These are phyloP conservation scores for Abramis brama DNA, from an alignment of 2,113 vertebrate genomes.

Conservation along the genomic window DNA sequence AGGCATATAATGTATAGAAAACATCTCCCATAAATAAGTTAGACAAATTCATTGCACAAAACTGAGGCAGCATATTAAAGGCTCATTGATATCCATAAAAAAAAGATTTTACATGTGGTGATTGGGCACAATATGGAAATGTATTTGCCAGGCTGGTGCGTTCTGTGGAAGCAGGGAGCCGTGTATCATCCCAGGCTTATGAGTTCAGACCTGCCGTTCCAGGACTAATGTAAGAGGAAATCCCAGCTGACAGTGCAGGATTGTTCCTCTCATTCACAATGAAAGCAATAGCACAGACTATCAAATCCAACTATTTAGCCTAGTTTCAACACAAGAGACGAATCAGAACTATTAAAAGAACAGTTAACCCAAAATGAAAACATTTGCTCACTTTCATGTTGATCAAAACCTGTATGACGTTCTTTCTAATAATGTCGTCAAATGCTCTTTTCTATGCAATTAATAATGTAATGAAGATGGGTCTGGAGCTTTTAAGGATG, in stretches of 20 bases:
- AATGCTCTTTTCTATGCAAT: not conserved
- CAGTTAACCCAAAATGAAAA: not conserved
- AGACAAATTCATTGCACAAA: not conserved
- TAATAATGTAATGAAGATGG: not conserved
- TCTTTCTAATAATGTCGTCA: not conserved
- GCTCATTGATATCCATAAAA: slow-evolving; percentile 20
- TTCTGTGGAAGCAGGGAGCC: slow-evolving; percentile 33
- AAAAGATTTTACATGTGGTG: not conserved
- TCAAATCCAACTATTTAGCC: slow-evolving; percentile 26
- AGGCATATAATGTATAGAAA: not conserved
- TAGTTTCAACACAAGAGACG: not conserved
- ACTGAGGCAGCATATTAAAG: not conserved
- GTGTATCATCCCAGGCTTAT: slow-evolving; percentile 43
- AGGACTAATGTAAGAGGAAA: slow-evolving; percentile 43
- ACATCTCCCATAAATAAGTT: not conserved
- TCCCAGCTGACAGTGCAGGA: slow-evolving; percentile 40
- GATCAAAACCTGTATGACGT: slow-evolving; percentile 6
- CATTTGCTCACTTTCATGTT: not conserved
- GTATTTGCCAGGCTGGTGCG: slow-evolving; percentile 12
- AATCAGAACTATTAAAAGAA: slow-evolving; percentile 19
- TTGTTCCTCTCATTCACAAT: slow-evolving; percentile 37
- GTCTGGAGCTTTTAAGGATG: not conserved
- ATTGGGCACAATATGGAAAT: slow-evolving; percentile 34
- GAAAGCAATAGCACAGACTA: slow-evolving; percentile 17
- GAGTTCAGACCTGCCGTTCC: slow-evolving; percentile 21